These are phyloP conservation scores for Ciconia maguari DNA, from an alignment of 2,113 vertebrate species.

Conservation along the genomic window DNA sequence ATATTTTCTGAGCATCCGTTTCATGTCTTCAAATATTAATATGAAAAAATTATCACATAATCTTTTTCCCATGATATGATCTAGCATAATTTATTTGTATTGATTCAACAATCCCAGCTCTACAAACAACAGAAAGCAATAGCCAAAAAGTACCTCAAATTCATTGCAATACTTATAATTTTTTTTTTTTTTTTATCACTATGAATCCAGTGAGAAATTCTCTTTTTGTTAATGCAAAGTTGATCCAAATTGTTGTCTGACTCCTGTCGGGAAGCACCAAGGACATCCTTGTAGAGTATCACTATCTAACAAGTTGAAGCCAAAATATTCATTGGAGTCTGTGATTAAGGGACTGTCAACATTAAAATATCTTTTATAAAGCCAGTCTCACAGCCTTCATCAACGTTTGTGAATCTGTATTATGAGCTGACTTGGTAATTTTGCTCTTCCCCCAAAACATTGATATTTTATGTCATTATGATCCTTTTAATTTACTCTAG, in stretches of 20 bases:
- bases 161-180: not conserved
- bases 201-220: not conserved
- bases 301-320: not conserved
- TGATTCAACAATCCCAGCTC: not conserved
- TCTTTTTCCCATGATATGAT: not conserved
- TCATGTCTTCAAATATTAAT: conserved; percentile 38
- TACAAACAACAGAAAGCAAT: not conserved
- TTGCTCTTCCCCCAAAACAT: not conserved
- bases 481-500: not conserved
- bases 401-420: not conserved
- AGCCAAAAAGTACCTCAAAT: not conserved
- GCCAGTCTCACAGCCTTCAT: not conserved
- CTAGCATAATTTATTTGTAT: not conserved
- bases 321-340: not conserved
- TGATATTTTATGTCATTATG: not conserved
- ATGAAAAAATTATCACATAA: conserved; percentile 4
- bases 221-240: not conserved
- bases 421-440: not conserved
- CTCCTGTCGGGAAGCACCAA: not conserved
- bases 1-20: conserved; percentile 14
- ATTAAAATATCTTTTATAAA: not conserved
- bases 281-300: not conserved
- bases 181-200: not conserved
- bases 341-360: not conserved
- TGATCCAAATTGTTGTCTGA: not conserved